phyloP scores from a whole-genome alignment of 1,140 invertebrate species.

The Armadillidium nasatum region DNA sequence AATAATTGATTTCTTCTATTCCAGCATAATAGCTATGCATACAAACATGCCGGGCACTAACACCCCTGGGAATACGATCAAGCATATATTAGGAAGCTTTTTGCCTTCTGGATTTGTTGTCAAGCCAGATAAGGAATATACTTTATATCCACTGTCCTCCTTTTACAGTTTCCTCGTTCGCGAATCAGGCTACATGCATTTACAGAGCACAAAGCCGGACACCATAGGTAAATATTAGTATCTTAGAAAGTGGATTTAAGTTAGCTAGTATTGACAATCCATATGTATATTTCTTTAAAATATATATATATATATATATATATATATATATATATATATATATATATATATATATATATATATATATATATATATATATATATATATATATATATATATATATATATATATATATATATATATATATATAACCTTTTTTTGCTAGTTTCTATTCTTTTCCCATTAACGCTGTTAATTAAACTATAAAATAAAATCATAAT shows the following conservation, averaged over 20 bases:
- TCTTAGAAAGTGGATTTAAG: too few species aligned
- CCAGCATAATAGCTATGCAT: slow-evolving; percentile 62
- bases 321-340: too few species aligned
- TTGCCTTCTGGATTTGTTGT: slow-evolving; percentile 53
- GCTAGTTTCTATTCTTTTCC: too few species aligned
- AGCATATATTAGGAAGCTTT: slow-evolving; percentile 54
- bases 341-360: too few species aligned
- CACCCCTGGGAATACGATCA: slow-evolving; percentile 50
- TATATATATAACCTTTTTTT: neutral
- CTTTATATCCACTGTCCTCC: slow-evolving; percentile 59
- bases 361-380: too few species aligned
- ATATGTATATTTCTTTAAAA: too few species aligned
- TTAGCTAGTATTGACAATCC: too few species aligned
- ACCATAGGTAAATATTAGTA: slow-evolving; percentile 54
- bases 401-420: neutral
- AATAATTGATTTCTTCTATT: slow-evolving; percentile 18
- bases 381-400: neutral
- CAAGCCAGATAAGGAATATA: slow-evolving; percentile 55
- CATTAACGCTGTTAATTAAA: neutral
- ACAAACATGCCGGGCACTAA: slow-evolving; percentile 59
- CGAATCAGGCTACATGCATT: slow-evolving; percentile 72
- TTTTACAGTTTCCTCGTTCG: slow-evolving; percentile 55
- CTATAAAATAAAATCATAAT: neutral
- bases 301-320: too few species aligned
- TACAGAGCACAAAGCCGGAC: slow-evolving; percentile 86